These are phyloP conservation scores for Argya squamiceps DNA, from an alignment of 2,797 vertebrate genomes.

Conservation along the genomic window DNA sequence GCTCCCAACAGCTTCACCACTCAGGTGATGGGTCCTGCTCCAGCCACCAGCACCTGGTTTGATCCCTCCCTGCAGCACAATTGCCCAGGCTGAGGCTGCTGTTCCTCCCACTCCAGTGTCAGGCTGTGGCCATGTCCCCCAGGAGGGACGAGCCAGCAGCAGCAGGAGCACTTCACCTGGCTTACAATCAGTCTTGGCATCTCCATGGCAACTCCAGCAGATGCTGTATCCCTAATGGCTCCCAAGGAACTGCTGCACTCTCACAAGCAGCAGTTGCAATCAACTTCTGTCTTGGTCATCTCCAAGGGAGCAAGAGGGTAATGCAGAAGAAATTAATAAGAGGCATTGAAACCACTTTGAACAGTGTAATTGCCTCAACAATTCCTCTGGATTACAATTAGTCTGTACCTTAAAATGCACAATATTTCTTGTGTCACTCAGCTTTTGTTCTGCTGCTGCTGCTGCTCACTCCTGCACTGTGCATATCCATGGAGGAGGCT, in stretches of 20 bases:
- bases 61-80: background rate
- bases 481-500: background rate
- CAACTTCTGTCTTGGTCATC: conserved; percentile 2
- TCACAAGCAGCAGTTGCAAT: conserved; percentile 6
- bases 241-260: background rate
- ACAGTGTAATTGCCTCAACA: background rate
- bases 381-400: background rate
- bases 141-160: background rate
- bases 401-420: background rate
- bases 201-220: conserved; percentile 69
- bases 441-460: background rate
- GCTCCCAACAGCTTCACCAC: background rate
- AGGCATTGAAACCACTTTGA: background rate
- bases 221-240: conserved; percentile 19
- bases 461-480: background rate
- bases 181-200: conserved; percentile 37
- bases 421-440: background rate
- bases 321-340: background rate
- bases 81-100: background rate
- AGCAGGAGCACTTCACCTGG: background rate
- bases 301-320: background rate
- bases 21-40: background rate
- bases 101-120: background rate
- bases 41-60: background rate
- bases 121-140: background rate